Evolutionary conservation across 2,113 vertebrate species (phyloP), one percentile per base, ranked within the genome.

Genomic region (Ornithorhynchus anatinus): DNA sequence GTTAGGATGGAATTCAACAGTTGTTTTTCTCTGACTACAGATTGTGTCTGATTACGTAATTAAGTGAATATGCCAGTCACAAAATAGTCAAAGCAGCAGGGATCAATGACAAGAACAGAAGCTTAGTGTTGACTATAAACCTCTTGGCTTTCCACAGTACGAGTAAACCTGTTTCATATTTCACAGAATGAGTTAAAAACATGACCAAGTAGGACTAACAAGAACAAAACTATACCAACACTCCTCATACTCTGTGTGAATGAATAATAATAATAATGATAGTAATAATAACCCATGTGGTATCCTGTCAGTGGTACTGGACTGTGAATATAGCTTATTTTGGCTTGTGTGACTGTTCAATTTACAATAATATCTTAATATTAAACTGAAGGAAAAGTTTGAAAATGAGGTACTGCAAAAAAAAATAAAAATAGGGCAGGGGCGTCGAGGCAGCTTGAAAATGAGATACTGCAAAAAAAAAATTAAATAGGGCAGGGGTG

Each of bases 1-100:
- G 75, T 84, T 68, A 84, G 84, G 74, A 83, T 80, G 51, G 6
- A 84, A 85, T 72, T 54, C 64, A 77, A 69, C 59, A 84, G 66
- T 67, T 81, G 44, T 63, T 70, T 72, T 13, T 87, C 70, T 75
- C 43, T 6, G 64, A 63, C 69, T 62, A 23, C 66, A 69, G 76
- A 83, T 73, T 73, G 32, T 66, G 67, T 57, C 81, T 72, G 62
- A 58, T n/a, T 63, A 65, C 20, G 59, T 85, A 79, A 84, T 63
- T 75, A 77, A 84, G 63, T 53, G 78, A 76, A 81, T 68, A 25
- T 31, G 56, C 67, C 60, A 60, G 68, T 44, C 64, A 80, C 42
- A 70, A 53, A 67, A 69, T 57, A 80, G 62, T 71, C 70, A 80
- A 77, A 81, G 39, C 79, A 72, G 72, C 65, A 72, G 65, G 68